Base-by-base conservation (phyloP, 2,888 invertebrate genomes). In the Drosophila gaucha region DNA sequence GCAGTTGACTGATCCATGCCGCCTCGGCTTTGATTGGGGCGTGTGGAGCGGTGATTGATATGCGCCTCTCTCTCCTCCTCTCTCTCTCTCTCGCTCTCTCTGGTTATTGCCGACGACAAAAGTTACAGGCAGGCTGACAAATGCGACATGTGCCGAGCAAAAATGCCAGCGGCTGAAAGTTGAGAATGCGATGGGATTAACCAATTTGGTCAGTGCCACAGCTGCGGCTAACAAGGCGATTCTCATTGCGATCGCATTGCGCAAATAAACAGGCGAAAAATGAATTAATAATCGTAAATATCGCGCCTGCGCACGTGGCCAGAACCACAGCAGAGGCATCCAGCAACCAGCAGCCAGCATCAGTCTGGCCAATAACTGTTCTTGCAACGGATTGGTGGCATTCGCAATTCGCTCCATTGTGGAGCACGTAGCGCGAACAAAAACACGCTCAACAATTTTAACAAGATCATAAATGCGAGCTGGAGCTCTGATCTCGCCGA, bases 221-320 rank as follows among this genome's bases (percentile, higher is more conserved):
- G 55, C 52, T 36, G 57, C 36, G 47, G 65, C 76, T 82, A 80
- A 84, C 87, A 86, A 84, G 87, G 64, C 57, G 63, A 35, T 9
- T 36, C 18, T 14, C 33, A 58, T 39, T 49, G 35, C 58, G n/a
- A n/a, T 41, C 55, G 55, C 74, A 66, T 69, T 31, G 55, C 72
- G 66, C 80, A 58, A 71, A 73, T 84, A 78, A 86, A 67, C 74
- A 66, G 74, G 79, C 86, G 64, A 88, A 86, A 89, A 89, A 89
- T 89, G 86, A 88, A 89, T 89, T 89, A 87, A 89, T 88, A 89
- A 88, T 89, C 89, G 88, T 88, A 89, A 89, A 89, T 89, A 88
- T 88, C 60, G 80, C 79, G 56, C 82, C 83, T 67, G 55, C 64
- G 78, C 86, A 84, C 84, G 86, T 84, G 88, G 63, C 36, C 49